Percentiles rank a stretch among this genome's conserved stretches.
phyloP scores from a whole-genome alignment of 2,797 vertebrate genomes.

The Arnoldichthys spilopterus region DNA sequence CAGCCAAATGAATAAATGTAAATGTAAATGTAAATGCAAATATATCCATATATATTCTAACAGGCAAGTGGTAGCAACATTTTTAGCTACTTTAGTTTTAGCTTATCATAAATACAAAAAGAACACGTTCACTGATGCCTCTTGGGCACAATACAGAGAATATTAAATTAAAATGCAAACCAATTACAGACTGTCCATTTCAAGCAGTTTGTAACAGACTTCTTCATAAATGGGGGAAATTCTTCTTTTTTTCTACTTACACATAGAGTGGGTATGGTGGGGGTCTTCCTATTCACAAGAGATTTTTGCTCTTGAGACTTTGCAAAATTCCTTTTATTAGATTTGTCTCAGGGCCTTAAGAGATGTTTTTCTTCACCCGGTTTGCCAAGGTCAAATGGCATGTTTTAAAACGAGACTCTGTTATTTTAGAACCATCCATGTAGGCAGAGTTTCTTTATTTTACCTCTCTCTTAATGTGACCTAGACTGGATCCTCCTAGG shows the following conservation, averaged over 20 bases:
- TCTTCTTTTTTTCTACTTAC: neutral
- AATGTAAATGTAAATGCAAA: too few relatives aligned
- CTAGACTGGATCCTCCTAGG: constrained; percentile 15
- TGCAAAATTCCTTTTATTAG: constrained; percentile 16
- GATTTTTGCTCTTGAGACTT: constrained; percentile 24
- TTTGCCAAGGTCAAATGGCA: neutral
- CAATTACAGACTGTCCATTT: neutral
- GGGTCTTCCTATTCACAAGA: constrained; percentile 1
- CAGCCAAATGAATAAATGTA: too few relatives aligned
- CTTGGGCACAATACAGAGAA: too few relatives aligned
- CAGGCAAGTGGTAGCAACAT: neutral
- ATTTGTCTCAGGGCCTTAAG: constrained; percentile 43
- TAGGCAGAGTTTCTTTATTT: constrained; percentile 22
- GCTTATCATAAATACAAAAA: too few relatives aligned
- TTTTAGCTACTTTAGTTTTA: too few relatives aligned
- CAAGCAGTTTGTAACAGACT: neutral
- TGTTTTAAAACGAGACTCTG: constrained; percentile 16
- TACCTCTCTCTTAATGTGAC: constrained; percentile 6
- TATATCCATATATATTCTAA: neutral
- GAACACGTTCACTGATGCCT: too few relatives aligned
- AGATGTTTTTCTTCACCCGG: constrained; percentile 3
- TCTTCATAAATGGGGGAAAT: neutral
- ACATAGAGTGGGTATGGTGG: neutral
- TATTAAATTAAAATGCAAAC: too few relatives aligned
- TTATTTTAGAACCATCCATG: constrained; percentile 39